Conservation (phyloP, 92 coral and sea anemone genomes). For the Montipora capitata region DNA sequence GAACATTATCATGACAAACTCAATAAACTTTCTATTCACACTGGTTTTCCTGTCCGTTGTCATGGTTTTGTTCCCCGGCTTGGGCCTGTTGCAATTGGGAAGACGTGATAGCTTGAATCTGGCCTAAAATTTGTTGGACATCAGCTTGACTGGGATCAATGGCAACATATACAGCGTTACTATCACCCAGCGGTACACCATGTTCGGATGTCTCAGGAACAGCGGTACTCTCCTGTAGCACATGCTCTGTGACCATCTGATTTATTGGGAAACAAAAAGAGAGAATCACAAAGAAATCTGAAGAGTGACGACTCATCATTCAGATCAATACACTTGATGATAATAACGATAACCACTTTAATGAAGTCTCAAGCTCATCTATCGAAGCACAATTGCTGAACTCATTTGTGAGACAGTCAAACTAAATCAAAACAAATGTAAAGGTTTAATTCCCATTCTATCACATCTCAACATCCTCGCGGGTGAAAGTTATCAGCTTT, state of each 20-base stretch:
- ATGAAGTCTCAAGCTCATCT: too few relatives aligned
- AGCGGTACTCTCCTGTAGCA: constrained; percentile 79
- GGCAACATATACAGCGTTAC: constrained; percentile 90
- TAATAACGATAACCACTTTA: too few relatives aligned
- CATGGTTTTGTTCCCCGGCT: not conserved
- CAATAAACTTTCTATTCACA: not conserved
- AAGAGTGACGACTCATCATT: not conserved
- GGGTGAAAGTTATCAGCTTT: too few relatives aligned
- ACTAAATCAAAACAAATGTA: too few relatives aligned
- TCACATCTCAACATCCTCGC: too few relatives aligned
- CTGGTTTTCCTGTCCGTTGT: not conserved
- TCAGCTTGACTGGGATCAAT: constrained; percentile 97
- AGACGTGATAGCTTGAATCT: constrained; percentile 75
- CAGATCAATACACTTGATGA: not conserved
- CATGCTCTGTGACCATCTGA: constrained; percentile 71
- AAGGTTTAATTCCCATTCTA: too few relatives aligned
- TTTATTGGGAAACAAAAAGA: not conserved
- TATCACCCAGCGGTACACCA: constrained; percentile 48
- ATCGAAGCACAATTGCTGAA: too few relatives aligned
- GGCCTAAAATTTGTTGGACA: constrained; percentile 88
- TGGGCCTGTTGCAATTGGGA: constrained; percentile 37
- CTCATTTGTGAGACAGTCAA: too few relatives aligned
- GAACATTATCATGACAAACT: not conserved
- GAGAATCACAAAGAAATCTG: not conserved
- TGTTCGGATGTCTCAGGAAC: constrained; percentile 77